Evolutionary conservation across 2,888 invertebrate genomes (phyloP).

Genomic region (Marasmarcha lunaedactyla): DNA sequence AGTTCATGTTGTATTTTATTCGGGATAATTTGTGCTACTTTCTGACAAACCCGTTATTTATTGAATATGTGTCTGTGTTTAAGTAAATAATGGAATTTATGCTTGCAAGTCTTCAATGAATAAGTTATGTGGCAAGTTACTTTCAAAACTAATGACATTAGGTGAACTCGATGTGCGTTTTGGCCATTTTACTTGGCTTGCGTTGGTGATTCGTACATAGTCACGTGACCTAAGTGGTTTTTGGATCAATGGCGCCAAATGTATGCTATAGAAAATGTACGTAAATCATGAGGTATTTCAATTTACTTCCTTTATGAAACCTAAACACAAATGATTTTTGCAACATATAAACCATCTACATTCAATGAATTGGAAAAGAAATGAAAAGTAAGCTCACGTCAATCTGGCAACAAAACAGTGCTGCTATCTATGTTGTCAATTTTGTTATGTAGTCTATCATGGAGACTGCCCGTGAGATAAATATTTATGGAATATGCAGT

Average conservation of each 20-base stretch:
- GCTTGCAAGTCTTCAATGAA: conserved; percentile 37
- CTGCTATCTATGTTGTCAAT: conserved; percentile 88
- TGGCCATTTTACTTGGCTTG: conserved; percentile 71
- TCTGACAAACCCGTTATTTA: conserved; percentile 41
- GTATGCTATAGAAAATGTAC: conserved; percentile 64
- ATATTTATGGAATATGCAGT: conserved; percentile 68
- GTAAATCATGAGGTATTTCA: conserved; percentile 36
- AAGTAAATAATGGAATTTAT: conserved; percentile 10
- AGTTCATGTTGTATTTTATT: conserved; percentile 55
- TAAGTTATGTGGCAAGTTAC: conserved; percentile 51
- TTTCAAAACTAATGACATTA: conserved; percentile 63
- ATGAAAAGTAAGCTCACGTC: conserved; percentile 66
- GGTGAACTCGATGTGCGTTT: conserved; percentile 68
- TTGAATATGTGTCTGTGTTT: conserved; percentile 51
- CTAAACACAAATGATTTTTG: not conserved
- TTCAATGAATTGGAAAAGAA: conserved; percentile 17
- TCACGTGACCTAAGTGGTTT: conserved; percentile 67
- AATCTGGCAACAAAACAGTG: conserved; percentile 71
- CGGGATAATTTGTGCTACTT: conserved; percentile 53
- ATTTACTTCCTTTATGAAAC: conserved; percentile 16
- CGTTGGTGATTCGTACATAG: conserved; percentile 69
- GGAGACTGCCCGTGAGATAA: conserved; percentile 73
- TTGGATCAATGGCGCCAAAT: conserved; percentile 72
- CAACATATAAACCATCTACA: not conserved
- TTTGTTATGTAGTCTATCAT: conserved; percentile 69